Evolutionary conservation across 2,113 vertebrate species (phyloP).

Genomic region (Polypterus bichir): DNA sequence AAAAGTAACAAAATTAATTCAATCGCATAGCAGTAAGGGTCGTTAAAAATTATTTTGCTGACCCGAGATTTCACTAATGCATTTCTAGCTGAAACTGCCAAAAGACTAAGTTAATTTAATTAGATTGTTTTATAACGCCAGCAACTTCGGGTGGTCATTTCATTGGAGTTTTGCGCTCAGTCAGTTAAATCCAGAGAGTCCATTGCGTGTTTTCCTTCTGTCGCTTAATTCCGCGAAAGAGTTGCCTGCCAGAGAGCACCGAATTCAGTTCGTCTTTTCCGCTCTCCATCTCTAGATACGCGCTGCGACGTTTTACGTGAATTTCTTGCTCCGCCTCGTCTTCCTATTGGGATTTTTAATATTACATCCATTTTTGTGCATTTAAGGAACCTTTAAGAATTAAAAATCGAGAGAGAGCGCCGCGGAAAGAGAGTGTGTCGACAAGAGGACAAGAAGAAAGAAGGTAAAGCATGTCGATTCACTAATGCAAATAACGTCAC

Average conservation of each 20-base stretch:
- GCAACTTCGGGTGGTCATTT: background rate
- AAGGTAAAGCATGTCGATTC: conserved; percentile 28
- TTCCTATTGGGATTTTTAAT: conserved; percentile 34
- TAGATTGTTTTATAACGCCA: background rate
- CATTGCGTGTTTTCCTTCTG: background rate
- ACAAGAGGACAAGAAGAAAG: conserved; percentile 26
- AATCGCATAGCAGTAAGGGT: background rate
- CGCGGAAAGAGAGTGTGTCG: conserved; percentile 24
- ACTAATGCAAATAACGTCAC: conserved; percentile 38
- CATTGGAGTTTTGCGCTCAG: background rate
- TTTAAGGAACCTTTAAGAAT: conserved; percentile 61
- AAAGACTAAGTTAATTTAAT: background rate
- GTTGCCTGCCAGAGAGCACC: conserved; percentile 20
- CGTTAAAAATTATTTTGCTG: background rate
- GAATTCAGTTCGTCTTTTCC: conserved; percentile 27
- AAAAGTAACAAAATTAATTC: background rate
- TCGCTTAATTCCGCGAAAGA: no score
- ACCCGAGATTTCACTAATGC: background rate
- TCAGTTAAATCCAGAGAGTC: conserved; percentile 6
- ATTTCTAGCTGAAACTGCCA: background rate
- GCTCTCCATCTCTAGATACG: conserved; percentile 8
- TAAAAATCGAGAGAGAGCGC: conserved; percentile 42
- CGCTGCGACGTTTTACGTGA: conserved; percentile 39
- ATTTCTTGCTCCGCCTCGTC: conserved; percentile 46
- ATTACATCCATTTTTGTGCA: conserved; percentile 63